A percentile compares a stretch with the other conserved stretches of the same genome.
phyloP scores from a whole-genome alignment of 2,888 invertebrate species.

The Gerris lacustris region DNA sequence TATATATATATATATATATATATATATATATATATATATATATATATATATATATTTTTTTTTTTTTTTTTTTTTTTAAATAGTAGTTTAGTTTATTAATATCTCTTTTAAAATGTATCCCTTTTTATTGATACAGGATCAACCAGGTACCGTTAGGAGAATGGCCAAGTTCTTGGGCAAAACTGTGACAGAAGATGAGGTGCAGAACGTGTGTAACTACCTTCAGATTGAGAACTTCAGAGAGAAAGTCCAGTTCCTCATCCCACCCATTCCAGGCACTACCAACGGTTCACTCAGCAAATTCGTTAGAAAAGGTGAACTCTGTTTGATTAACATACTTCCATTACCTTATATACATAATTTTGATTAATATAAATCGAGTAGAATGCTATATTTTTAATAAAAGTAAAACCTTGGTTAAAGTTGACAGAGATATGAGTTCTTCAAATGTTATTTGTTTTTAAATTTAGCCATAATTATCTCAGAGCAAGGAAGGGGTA shows the following conservation, averaged over 20 bases:
- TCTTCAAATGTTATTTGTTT: no score
- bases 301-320: background rate
- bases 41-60: no score
- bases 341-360: no score
- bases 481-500: no score
- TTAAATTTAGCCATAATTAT: no score
- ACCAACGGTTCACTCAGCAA: background rate
- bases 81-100: background rate
- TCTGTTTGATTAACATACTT: background rate
- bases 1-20: no score
- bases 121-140: slow-evolving; percentile 42
- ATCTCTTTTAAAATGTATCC: background rate
- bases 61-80: no score
- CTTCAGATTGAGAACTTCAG: slow-evolving; percentile 71
- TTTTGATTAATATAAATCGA: no score
- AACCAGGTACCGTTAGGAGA: slow-evolving; percentile 44
- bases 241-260: slow-evolving; percentile 45
- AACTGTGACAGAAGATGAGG: slow-evolving; percentile 44
- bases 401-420: no score
- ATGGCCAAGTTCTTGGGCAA: slow-evolving; percentile 52
- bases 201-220: slow-evolving; percentile 52
- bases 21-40: no score
- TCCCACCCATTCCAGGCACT: background rate
- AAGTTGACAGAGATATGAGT: no score
- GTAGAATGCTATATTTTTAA: no score